Conservation (phyloP, 2,113 vertebrate genomes). For the Thalassarche chlororhynchos region DNA sequence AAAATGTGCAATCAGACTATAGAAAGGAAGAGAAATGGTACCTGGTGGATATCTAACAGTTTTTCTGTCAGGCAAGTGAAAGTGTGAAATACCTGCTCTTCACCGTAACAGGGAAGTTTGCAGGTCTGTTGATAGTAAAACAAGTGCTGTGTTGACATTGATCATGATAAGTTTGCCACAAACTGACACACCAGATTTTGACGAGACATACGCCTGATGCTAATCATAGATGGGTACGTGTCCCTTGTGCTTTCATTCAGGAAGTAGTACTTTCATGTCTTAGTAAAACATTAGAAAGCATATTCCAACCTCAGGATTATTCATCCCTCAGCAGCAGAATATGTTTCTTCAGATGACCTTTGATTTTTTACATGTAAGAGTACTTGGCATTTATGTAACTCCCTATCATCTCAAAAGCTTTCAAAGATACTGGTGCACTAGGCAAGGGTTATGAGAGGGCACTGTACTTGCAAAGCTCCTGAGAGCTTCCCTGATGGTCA, state of each 20-base stretch:
- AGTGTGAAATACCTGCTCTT: background rate
- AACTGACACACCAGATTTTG: background rate
- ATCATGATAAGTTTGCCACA: background rate
- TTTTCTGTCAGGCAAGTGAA: background rate
- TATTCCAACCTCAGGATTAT: background rate
- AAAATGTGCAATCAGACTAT: background rate
- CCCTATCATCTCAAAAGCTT: background rate
- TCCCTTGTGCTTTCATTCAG: background rate
- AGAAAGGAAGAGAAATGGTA: background rate
- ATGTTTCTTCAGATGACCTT: conserved; percentile 36
- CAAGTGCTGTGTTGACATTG: background rate
- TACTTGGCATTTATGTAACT: conserved; percentile 5
- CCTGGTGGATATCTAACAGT: background rate
- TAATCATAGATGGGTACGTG: background rate
- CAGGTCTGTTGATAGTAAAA: background rate
- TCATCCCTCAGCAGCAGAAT: background rate
- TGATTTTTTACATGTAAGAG: background rate
- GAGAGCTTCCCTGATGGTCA: background rate
- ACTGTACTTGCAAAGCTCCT: background rate
- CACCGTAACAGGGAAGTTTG: background rate
- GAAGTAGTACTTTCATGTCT: background rate
- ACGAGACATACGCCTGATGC: background rate
- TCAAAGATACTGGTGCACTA: background rate
- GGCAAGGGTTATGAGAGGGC: background rate
- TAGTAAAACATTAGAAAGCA: background rate